Evolutionary conservation across 2,113 vertebrate genomes (phyloP).

Genomic region (Panthera tigris): DNA sequence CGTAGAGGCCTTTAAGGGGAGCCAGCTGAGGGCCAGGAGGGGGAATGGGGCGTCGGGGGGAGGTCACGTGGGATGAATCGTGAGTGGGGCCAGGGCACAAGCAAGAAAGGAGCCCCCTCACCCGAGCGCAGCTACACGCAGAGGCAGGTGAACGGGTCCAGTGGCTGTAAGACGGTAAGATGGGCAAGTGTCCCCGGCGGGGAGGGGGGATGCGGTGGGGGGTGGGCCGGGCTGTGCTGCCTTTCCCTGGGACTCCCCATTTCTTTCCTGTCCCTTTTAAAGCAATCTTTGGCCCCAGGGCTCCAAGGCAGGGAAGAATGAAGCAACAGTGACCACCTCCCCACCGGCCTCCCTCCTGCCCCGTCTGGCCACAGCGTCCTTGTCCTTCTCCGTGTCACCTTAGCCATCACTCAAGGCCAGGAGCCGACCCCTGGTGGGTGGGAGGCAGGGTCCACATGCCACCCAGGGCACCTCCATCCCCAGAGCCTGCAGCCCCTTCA

Average conservation of each 20-base stretch:
- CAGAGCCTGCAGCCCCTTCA: neutral
- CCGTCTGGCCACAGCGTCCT: accelerated
- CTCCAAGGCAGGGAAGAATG: neutral
- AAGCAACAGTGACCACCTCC: neutral
- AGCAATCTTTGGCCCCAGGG: neutral
- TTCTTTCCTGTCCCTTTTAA: neutral
- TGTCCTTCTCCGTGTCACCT: accelerated
- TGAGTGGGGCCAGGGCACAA: neutral
- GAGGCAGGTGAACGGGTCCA: neutral
- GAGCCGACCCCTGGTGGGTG: neutral
- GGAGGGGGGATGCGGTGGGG: neutral
- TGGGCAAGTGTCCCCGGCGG: neutral
- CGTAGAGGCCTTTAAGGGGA: neutral
- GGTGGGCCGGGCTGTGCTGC: too few relatives aligned
- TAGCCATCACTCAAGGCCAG: neutral
- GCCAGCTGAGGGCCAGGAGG: neutral
- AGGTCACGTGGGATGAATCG: neutral
- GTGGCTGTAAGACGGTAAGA: neutral
- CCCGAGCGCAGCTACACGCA: neutral
- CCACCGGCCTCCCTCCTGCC: neutral
- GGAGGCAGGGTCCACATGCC: neutral
- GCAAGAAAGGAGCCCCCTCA: neutral
- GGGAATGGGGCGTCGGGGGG: neutral
- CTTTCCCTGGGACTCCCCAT: neutral
- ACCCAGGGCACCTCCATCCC: neutral